phyloP scores from a whole-genome alignment of 2,113 vertebrate genomes.

The Rafetus swinhoei region DNA sequence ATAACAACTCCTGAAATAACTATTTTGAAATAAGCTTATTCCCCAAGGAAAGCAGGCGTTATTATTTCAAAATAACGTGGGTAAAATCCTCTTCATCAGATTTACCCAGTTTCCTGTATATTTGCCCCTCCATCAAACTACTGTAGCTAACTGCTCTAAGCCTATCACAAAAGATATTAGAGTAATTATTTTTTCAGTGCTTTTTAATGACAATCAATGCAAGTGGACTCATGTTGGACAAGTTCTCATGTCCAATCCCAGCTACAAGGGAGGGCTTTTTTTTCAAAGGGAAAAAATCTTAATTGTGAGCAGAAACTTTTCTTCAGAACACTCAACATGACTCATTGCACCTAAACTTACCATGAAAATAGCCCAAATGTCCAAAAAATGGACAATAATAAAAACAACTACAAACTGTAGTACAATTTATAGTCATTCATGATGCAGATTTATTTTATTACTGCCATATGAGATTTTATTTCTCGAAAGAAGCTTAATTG shows the following conservation, averaged over 20 bases:
- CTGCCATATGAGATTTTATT: slow-evolving; percentile 75
- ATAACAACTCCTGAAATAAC: too few relatives aligned
- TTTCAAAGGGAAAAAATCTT: slow-evolving; percentile 20
- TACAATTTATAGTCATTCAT: slow-evolving; percentile 43
- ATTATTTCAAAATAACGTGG: too few relatives aligned
- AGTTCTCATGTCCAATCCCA: not conserved
- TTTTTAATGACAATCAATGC: not conserved
- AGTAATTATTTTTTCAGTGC: slow-evolving; percentile 20
- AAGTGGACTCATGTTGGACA: not conserved
- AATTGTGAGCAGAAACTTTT: slow-evolving; percentile 29
- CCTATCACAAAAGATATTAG: not conserved
- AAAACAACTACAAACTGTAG: not conserved
- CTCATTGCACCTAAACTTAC: not conserved
- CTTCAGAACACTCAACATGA: slow-evolving; percentile 24
- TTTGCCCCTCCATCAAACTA: too few relatives aligned
- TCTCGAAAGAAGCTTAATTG: slow-evolving; percentile 76
- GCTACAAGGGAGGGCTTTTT: not conserved
- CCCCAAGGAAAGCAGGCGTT: too few relatives aligned
- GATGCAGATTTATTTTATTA: slow-evolving; percentile 65
- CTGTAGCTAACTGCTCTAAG: too few relatives aligned
- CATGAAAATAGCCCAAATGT: slow-evolving; percentile 49
- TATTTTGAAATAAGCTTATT: too few relatives aligned
- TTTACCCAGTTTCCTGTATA: too few relatives aligned
- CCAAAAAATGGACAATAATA: slow-evolving; percentile 11
- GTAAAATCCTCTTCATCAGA: too few relatives aligned